Conservation (phyloP, 2,888 invertebrate species). For the Cryptophagus acutangulus region DNA sequence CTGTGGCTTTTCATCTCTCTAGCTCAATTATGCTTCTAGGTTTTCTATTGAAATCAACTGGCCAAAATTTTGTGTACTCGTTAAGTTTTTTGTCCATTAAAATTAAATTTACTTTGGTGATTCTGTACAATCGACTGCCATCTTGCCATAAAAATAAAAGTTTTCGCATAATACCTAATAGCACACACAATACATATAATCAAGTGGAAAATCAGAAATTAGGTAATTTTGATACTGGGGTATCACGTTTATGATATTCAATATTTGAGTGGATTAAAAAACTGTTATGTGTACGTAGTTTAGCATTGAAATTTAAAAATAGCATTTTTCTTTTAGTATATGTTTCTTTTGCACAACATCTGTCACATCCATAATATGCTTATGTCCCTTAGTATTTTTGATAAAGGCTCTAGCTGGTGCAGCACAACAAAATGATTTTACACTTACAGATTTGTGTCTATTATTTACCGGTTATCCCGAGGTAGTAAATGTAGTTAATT, state of each 20-base stretch:
- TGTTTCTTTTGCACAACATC: constrained; percentile 21
- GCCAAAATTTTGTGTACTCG: constrained; percentile 17
- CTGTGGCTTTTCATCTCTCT: constrained; percentile 29
- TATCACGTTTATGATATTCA: constrained; percentile 22
- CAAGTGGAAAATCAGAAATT: constrained; percentile 22
- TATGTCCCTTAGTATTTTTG: constrained; percentile 23
- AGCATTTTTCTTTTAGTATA: constrained; percentile 20
- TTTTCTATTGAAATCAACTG: constrained; percentile 30
- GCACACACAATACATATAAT: constrained; percentile 28
- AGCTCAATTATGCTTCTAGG: constrained; percentile 23
- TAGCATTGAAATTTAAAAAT: constrained; percentile 22
- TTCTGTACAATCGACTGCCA: constrained; percentile 18
- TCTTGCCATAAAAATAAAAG: constrained; percentile 24
- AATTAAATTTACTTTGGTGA: constrained; percentile 9
- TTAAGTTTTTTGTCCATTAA: constrained; percentile 9
- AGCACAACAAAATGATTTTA: constrained; percentile 22
- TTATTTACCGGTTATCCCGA: too few relatives aligned
- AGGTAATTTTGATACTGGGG: constrained; percentile 16
- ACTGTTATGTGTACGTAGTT: constrained; percentile 21
- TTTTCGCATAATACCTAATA: constrained; percentile 26
- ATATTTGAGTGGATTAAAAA: constrained; percentile 3
- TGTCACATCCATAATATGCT: constrained; percentile 27
- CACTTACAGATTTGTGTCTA: too few relatives aligned
- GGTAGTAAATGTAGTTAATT: too few relatives aligned
- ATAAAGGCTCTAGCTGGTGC: constrained; percentile 20